phyloP scores from a whole-genome alignment of 2,797 vertebrate species.

The Ciconia nigra region DNA sequence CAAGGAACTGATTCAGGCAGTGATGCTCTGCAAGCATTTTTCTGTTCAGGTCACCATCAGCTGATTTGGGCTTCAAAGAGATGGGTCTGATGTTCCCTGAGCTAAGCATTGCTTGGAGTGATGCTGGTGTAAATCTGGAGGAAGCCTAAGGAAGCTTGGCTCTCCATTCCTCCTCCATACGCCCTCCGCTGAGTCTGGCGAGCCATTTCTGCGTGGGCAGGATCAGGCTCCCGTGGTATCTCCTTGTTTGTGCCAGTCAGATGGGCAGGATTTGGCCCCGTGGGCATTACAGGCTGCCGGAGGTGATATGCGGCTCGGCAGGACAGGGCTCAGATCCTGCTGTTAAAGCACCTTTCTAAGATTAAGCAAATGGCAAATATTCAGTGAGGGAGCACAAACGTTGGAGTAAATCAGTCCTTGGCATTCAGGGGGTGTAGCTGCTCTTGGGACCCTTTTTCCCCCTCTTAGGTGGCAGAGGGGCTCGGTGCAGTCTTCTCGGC shows the following conservation, averaged over 20 bases:
- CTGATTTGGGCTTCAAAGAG: neutral
- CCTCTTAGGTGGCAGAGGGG: neutral
- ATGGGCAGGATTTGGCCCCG: neutral
- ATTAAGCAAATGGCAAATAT: rapidly evolving
- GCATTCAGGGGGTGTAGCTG: neutral
- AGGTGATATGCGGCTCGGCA: neutral
- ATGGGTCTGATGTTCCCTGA: neutral
- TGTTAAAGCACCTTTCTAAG: neutral
- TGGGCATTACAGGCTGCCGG: neutral
- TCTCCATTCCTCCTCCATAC: neutral
- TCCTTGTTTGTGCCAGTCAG: neutral
- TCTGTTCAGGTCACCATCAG: neutral
- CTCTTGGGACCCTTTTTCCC: neutral
- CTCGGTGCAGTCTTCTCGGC: rapidly evolving
- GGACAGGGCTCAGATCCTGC: neutral
- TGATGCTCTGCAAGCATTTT: neutral
- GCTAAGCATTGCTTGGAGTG: neutral
- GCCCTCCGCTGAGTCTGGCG: rapidly evolving
- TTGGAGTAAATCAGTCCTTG: neutral
- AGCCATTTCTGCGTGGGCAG: neutral
- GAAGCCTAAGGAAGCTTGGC: neutral
- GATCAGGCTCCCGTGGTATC: neutral
- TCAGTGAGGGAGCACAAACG: neutral
- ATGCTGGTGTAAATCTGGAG: neutral
- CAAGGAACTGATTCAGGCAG: neutral